Evolutionary conservation across 2,888 invertebrate species (phyloP).

Genomic region (Fragum whitleyi): DNA sequence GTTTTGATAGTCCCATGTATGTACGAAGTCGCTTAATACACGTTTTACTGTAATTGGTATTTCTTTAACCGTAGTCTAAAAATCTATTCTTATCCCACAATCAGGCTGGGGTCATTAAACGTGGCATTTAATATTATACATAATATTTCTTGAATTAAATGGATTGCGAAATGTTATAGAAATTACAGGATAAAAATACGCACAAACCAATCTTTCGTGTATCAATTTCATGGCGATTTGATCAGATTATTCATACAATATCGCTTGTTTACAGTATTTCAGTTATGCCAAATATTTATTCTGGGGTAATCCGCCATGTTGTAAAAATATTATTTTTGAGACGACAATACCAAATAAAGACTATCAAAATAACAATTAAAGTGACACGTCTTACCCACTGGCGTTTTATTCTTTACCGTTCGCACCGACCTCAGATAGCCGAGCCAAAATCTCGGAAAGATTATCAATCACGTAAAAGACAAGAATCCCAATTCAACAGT

Average conservation of each 20-base stretch:
- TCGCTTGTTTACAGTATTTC: conserved; percentile 17
- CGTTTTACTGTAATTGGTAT: no score
- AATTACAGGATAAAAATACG: neutral
- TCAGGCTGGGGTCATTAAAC: no score
- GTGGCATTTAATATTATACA: no score
- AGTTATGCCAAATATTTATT: conserved; percentile 24
- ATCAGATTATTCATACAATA: neutral
- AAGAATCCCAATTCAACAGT: no score
- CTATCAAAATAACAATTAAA: conserved; percentile 21
- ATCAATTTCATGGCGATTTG: neutral
- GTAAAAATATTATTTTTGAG: conserved; percentile 20
- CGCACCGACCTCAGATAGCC: no score
- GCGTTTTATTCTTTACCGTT: conserved; percentile 7
- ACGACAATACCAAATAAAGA: conserved; percentile 24
- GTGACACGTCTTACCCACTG: conserved; percentile 16
- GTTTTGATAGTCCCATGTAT: no score
- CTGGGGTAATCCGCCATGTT: conserved; percentile 4
- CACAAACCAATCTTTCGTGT: neutral
- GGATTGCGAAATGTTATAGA: neutral
- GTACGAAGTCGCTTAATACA: no score
- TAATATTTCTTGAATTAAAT: neutral
- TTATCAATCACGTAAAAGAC: no score
- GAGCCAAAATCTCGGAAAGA: no score
- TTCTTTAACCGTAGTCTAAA: no score
- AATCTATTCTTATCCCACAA: no score